phyloP scores from a whole-genome alignment of 1,140 invertebrate genomes.

The Dinothrombium tinctorium region DNA sequence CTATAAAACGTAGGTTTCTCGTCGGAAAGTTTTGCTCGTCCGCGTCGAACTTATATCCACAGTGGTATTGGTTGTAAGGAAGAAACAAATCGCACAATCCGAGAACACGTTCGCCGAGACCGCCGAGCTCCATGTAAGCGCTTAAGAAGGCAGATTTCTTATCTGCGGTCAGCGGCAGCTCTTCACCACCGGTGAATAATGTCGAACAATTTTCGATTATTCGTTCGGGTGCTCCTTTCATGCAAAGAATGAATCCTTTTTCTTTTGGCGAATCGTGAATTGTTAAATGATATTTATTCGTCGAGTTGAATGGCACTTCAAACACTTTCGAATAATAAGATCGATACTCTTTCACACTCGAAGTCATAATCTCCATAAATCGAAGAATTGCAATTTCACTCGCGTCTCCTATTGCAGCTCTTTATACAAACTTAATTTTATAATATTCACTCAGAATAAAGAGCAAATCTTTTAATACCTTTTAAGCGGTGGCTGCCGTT shows the following conservation, averaged over 20 bases:
- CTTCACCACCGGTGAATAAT: slow-evolving; percentile 1
- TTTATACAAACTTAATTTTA: too few relatives aligned
- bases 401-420: slow-evolving; percentile 18
- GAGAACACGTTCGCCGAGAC: slow-evolving; percentile 32
- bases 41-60: slow-evolving; percentile 20
- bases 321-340: slow-evolving; percentile 16
- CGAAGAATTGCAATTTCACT: slow-evolving; percentile 19
- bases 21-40: slow-evolving; percentile 22
- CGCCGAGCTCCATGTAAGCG: slow-evolving; percentile 32
- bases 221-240: slow-evolving; percentile 97
- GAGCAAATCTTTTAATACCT: too few relatives aligned
- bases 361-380: slow-evolving; percentile 17
- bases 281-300: slow-evolving; percentile 28
- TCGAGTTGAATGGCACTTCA: slow-evolving; percentile 25
- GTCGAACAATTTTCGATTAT: slow-evolving; percentile 69
- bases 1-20: slow-evolving; percentile 21
- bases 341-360: slow-evolving; percentile 13
- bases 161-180: neutral
- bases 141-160: slow-evolving; percentile 25
- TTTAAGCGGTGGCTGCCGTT: slow-evolving; percentile 3
- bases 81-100: slow-evolving; percentile 19
- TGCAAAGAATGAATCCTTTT: slow-evolving; percentile 22
- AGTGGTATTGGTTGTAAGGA: slow-evolving; percentile 18
- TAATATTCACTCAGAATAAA: too few relatives aligned
- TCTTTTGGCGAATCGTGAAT: slow-evolving; percentile 16